Conservation (phyloP, 2,888 invertebrate genomes). For the Andrena marginata region DNA sequence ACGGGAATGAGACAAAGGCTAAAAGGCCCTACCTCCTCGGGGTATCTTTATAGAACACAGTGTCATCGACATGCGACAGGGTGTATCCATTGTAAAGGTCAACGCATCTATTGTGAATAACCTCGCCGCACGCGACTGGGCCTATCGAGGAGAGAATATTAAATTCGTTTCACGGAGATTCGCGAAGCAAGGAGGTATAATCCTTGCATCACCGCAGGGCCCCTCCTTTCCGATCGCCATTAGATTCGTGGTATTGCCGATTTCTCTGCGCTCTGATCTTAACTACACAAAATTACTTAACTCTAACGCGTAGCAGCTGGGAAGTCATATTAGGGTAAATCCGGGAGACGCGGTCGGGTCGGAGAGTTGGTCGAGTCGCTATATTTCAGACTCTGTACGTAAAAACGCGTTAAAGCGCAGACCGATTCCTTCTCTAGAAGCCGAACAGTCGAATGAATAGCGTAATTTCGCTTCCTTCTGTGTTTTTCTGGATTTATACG, state of each 20-base stretch:
- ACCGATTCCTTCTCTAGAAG: too few species aligned
- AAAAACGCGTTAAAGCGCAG: too few species aligned
- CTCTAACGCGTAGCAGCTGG: too few species aligned
- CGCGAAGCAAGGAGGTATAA: conserved; percentile 7
- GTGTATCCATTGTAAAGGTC: conserved; percentile 80
- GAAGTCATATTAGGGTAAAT: too few species aligned
- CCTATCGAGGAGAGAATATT: conserved; percentile 48
- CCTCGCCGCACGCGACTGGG: conserved; percentile 65
- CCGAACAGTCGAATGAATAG: too few species aligned
- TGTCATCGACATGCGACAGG: conserved; percentile 78
- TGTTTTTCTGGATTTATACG: too few species aligned
- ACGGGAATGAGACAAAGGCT: conserved; percentile 74
- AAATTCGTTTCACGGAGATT: conserved; percentile 46
- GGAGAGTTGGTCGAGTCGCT: too few species aligned
- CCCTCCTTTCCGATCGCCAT: background rate
- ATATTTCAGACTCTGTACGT: too few species aligned
- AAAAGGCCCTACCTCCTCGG: conserved; percentile 73
- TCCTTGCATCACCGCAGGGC: background rate
- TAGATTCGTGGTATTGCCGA: background rate
- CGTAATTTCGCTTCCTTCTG: too few species aligned
- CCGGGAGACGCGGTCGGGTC: too few species aligned
- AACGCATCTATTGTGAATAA: conserved; percentile 80
- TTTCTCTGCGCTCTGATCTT: too few species aligned
- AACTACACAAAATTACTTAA: too few species aligned
- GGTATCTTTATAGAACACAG: conserved; percentile 80